Evolutionary conservation across 2,113 vertebrate species (phyloP).

Genomic region (Syngnathus scovelli): DNA sequence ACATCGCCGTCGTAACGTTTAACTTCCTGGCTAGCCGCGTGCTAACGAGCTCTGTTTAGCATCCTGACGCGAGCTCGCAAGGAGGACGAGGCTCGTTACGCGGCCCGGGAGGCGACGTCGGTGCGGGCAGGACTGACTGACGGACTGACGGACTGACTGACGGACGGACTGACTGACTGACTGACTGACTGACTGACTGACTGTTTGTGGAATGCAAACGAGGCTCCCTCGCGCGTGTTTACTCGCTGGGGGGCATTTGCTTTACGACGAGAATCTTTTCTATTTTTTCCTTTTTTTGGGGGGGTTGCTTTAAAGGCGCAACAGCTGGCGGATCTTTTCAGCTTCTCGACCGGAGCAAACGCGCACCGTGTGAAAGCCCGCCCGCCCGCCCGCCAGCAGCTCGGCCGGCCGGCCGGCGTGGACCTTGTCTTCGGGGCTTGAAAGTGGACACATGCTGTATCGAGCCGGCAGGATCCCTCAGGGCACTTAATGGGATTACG

Average conservation of each 20-base stretch:
- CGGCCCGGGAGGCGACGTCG: not conserved
- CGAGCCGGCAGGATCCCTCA: not conserved
- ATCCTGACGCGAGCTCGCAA: not conserved
- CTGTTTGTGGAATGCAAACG: conserved; percentile 6
- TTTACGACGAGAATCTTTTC: not conserved
- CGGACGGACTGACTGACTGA: too few relatives aligned
- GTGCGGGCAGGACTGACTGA: not conserved
- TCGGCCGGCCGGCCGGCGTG: not conserved
- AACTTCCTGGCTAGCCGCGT: not conserved
- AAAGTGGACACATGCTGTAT: not conserved
- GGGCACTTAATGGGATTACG: conserved; percentile 45
- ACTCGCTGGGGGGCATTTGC: conserved; percentile 3
- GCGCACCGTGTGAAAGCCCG: not conserved
- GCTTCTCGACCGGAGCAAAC: not conserved
- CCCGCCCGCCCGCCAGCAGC: not conserved
- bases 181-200: too few relatives aligned
- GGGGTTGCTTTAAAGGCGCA: too few relatives aligned
- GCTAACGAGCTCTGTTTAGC: not conserved
- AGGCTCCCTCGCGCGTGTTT: not conserved
- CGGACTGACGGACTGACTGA: not conserved
- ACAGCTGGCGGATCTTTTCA: not conserved
- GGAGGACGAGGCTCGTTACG: not conserved
- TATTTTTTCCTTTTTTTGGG: too few relatives aligned
- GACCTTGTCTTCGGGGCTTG: not conserved
- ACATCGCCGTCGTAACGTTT: not conserved